Base-by-base conservation (phyloP, 2,113 vertebrate species). In the Entomyzon cyanotis region DNA sequence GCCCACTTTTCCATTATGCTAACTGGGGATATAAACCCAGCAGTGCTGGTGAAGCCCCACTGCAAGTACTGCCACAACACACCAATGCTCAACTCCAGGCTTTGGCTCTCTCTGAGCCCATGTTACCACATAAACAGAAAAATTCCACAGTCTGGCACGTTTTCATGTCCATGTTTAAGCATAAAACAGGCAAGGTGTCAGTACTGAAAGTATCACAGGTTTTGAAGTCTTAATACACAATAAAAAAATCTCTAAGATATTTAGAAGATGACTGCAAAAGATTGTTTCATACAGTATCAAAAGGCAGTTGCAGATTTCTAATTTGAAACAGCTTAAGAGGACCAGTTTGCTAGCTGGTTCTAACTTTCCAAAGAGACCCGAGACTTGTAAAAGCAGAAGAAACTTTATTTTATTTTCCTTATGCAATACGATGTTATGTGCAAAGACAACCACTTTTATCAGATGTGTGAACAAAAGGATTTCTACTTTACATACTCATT, bases 1-100 rank as follows among this genome's bases (percentile, higher is more conserved):
- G 86, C 80, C 85, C 90, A 24, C 73, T 63, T 52, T 53, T 35
- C 94, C 92, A 93, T 47, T 85, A 55, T 69, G 49, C 69, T 37
- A n/a, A 74, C 91, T 46, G 87, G 60, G 89, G 84, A 71, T 14
- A 42, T 1, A 69, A 84, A 89, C 18, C n/a, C 47, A 9, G 42
- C 8, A 59, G 42, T 24, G 62, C 63, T 18, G 80, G 44, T 15
- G 64, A 60, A 84, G 55, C 70, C 74, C 63, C 59, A 9, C 37
- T 21, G 68, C 47, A 33, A 47, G 24, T 2, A 47, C 12, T 37
- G 80, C 49, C 89, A 78, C 82, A 50, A 18, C 69, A 23, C 7
- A n/a, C 27, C 68, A 21, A 3, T 2, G 13, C 11, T 25, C 41
- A 42, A 0, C 58, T 30, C 56, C 33, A 8, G 6, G 9, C 14